These are phyloP conservation scores for Pachycephala philippinensis DNA, from an alignment of 2,113 vertebrate species.

Conservation along the genomic window DNA sequence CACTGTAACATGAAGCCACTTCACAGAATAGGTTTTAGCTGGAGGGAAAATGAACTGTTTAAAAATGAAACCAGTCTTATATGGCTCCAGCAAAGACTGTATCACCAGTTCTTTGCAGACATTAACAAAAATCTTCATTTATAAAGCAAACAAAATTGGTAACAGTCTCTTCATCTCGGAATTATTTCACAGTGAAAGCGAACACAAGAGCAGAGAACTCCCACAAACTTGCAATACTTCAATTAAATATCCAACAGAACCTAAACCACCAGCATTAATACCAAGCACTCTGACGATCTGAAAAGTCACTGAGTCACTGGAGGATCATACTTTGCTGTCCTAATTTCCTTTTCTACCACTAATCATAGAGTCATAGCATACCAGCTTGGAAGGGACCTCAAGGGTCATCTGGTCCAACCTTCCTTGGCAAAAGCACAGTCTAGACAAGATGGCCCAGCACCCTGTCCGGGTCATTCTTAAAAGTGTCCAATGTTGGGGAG, in stretches of 20 bases:
- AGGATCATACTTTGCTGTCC: not conserved
- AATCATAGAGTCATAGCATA: not conserved
- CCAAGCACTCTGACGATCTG: fast-evolving
- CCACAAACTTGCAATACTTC: not conserved
- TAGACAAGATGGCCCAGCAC: not conserved
- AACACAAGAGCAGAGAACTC: not conserved
- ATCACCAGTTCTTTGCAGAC: not conserved
- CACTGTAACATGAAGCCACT: not conserved
- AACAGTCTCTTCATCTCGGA: not conserved
- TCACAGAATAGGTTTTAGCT: not conserved
- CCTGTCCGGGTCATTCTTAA: not conserved
- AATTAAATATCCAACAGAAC: not conserved
- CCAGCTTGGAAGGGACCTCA: not conserved
- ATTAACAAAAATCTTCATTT: not conserved
- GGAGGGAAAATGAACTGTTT: not conserved
- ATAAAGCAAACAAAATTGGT: not conserved
- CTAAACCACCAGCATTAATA: not conserved
- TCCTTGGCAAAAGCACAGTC: not conserved
- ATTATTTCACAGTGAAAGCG: not conserved
- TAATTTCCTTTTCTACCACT: not conserved
- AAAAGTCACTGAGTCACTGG: not conserved
- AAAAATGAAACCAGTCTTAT: not conserved
- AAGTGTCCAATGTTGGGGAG: not conserved
- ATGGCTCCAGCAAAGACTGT: not conserved
- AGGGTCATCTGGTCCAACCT: not conserved